Conservation (phyloP, 2,113 vertebrate species). For the Nesoenas mayeri region DNA sequence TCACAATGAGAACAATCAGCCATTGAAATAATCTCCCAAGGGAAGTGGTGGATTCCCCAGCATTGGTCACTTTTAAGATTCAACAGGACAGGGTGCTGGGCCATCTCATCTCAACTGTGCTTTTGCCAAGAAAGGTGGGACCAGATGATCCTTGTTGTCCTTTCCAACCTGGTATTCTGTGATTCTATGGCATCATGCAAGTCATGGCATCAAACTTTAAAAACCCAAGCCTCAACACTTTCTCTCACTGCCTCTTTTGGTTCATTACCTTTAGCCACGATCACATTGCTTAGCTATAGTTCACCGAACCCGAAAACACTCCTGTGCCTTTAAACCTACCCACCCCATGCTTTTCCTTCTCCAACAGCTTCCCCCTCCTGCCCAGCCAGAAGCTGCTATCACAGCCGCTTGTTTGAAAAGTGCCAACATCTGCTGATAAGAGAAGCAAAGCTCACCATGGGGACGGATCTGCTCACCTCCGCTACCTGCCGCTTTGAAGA, state of each 20-base stretch:
- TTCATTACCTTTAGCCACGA: neutral
- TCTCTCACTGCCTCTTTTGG: neutral
- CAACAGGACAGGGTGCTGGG: no score
- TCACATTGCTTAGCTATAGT: neutral
- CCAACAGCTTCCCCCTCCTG: neutral
- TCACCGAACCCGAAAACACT: neutral
- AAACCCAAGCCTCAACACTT: neutral
- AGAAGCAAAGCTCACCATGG: neutral
- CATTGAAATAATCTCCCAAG: no score
- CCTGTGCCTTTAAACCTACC: neutral
- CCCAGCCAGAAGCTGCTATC: neutral
- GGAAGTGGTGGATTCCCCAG: no score
- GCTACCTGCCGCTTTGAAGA: accelerated
- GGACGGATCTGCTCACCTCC: neutral
- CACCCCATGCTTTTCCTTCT: accelerated
- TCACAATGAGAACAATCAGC: no score
- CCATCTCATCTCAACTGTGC: no score
- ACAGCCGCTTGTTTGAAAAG: neutral
- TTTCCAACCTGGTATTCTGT: no score
- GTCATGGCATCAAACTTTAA: neutral
- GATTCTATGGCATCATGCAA: neutral
- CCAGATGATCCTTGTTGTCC: no score
- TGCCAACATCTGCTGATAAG: neutral
- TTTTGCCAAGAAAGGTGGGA: no score
- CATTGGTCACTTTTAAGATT: no score